These are phyloP conservation scores for Leucophenga maculata DNA, from an alignment of 2,888 invertebrate genomes.

Conservation along the genomic window DNA sequence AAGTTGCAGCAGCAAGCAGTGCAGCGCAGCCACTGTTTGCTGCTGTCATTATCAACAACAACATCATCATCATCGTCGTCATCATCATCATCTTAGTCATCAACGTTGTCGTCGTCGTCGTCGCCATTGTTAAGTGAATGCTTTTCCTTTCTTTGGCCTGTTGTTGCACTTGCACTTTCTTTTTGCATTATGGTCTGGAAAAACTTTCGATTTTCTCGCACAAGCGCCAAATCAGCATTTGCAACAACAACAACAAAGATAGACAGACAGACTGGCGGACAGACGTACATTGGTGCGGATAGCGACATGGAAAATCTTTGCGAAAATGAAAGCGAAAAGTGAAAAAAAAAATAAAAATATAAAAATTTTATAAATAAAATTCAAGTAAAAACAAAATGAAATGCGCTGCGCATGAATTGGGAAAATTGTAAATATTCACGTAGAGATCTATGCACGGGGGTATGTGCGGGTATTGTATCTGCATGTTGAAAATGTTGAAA, in stretches of 20 bases:
- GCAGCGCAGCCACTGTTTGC: constrained; percentile 7
- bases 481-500: too few species aligned
- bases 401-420: constrained; percentile 20
- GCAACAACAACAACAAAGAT: constrained; percentile 31
- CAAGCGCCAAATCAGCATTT: constrained; percentile 34
- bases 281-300: constrained; percentile 25
- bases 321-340: constrained; percentile 27
- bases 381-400: background rate
- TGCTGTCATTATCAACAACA: constrained; percentile 8
- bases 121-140: constrained; percentile 24
- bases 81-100: background rate
- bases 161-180: constrained; percentile 71
- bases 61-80: constrained; percentile 9
- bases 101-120: background rate
- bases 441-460: background rate
- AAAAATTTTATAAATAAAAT: background rate
- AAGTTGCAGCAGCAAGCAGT: background rate
- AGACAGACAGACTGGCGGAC: constrained; percentile 32
- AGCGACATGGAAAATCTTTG: constrained; percentile 16
- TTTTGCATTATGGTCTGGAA: constrained; percentile 70
- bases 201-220: constrained; percentile 71
- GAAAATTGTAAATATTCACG: constrained; percentile 14
- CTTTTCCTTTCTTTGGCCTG: constrained; percentile 55
- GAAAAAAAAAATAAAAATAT: constrained; percentile 28
- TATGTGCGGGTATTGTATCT: too few species aligned